Conservation (phyloP, 1,140 invertebrate genomes). For the Andrena cerasifolii region DNA sequence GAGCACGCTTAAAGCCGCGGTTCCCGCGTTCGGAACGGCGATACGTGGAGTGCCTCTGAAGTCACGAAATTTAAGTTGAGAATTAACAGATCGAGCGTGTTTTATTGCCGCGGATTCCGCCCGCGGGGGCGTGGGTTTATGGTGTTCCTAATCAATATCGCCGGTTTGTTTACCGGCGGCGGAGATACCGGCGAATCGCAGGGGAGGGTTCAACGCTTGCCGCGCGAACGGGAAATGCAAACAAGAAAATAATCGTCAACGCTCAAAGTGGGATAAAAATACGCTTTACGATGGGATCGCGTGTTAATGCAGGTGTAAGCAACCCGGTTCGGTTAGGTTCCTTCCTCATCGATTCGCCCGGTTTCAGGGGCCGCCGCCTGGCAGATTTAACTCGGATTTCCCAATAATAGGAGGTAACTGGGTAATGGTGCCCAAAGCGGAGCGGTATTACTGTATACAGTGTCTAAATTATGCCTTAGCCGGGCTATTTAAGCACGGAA, state of each 20-base stretch:
- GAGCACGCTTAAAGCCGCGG: too few relatives aligned
- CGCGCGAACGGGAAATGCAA: neutral
- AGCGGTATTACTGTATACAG: slow-evolving; percentile 25
- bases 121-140: too few relatives aligned
- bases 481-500: slow-evolving; percentile 41
- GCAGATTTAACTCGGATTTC: slow-evolving; percentile 20
- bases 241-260: slow-evolving; percentile 25
- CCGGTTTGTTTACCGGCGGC: neutral
- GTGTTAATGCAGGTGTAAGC: slow-evolving; percentile 20
- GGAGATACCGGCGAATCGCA: too few relatives aligned
- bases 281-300: slow-evolving; percentile 22
- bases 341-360: slow-evolving; percentile 26
- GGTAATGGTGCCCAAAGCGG: slow-evolving; percentile 33
- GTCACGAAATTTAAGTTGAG: too few relatives aligned
- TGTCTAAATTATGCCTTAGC: slow-evolving; percentile 48
- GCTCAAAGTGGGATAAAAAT: slow-evolving; percentile 26
- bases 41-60: too few relatives aligned
- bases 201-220: slow-evolving; percentile 14
- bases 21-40: too few relatives aligned
- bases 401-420: slow-evolving; percentile 52
- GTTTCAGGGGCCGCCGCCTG: slow-evolving; percentile 4
- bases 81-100: too few relatives aligned
- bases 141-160: neutral
- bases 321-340: slow-evolving; percentile 24
- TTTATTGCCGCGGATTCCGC: too few relatives aligned